phyloP scores from a whole-genome alignment of 1,140 invertebrate genomes.

The Cydia strobilella region DNA sequence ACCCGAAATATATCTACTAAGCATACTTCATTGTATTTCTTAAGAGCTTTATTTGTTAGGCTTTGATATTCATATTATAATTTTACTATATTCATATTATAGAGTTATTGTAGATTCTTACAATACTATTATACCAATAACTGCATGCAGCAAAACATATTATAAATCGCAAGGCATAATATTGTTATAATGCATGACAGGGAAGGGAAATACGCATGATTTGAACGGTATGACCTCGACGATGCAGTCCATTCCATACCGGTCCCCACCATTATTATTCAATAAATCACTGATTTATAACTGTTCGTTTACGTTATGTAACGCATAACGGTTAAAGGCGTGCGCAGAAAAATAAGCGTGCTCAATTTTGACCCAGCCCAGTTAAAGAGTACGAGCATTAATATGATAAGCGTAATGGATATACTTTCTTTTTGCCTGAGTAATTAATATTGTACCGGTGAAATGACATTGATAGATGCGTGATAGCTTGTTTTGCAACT shows the following conservation, averaged over 20 bases:
- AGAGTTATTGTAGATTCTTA: too few species aligned
- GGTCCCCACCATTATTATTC: constrained; percentile 29
- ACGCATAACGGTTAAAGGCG: constrained; percentile 17
- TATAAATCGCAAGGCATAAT: neutral
- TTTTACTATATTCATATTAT: too few species aligned
- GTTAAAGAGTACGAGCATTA: constrained; percentile 11
- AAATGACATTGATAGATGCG: constrained; percentile 23
- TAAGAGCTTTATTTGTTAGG: too few species aligned
- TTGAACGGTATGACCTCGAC: neutral
- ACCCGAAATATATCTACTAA: too few species aligned
- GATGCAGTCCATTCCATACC: constrained; percentile 2
- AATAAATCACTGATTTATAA: constrained; percentile 31
- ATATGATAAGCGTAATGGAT: constrained; percentile 28
- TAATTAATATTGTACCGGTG: constrained; percentile 27
- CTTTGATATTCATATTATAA: too few species aligned
- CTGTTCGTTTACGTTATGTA: constrained; percentile 24
- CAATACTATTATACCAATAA: too few species aligned
- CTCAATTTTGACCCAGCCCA: constrained; percentile 18
- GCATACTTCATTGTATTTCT: too few species aligned
- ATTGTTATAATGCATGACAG: neutral
- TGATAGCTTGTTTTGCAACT: neutral
- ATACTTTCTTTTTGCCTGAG: constrained; percentile 22
- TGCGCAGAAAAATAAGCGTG: constrained; percentile 5
- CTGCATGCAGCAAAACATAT: neutral
- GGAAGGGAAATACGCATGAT: constrained; percentile 7